Evolutionary conservation across 2,113 vertebrate genomes (phyloP), one percentile per base, ranked within the genome.

Genomic region (Addax nasomaculatus): DNA sequence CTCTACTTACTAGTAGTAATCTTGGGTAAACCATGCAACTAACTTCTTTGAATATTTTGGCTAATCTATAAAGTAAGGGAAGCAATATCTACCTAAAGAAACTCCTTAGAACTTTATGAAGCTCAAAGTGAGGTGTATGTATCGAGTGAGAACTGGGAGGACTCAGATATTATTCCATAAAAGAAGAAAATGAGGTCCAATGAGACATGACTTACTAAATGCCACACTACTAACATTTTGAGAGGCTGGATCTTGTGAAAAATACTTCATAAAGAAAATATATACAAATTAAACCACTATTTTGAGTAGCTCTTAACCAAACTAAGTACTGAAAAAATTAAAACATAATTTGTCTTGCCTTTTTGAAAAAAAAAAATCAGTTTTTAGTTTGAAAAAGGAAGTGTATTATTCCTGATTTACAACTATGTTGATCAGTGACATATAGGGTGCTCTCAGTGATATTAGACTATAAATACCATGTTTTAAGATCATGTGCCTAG

Each of bases 291-390:
- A 94, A 93, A 23, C 23, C 90, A 49, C 23, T 90, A 58, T 30
- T 85, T 88, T 83, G 27, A 94, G 53, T 60, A 93, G 83, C 19
- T 70, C 30, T 67, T 90, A 93, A 84, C 39, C 76, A 81, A 85
- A 90, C 23, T 86, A 92, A 90, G 33, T 49, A 83, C 58, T 85
- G 67, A 97, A 93, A 67, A 94, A 95, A 94, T 64, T 11, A 94
- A 89, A 97, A 83, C 25, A 90, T 49, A 23, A 45, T 83, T 95
- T 94, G 45, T 36, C 23, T 93, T 73, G 17, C 36, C 39, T 83
- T 51, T 89, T 85, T 49, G 25, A 10, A n/a, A 70, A 51, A 85
- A 86, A 62, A 27, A n/a, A 58, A 12, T 85, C 7, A 93, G 27
- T 51, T 92, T 92, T 93, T 88, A 23, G 4, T 73, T 89, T 36